phyloP scores from a whole-genome alignment of 2,113 vertebrate species.

The Acrocephalus kingi region DNA sequence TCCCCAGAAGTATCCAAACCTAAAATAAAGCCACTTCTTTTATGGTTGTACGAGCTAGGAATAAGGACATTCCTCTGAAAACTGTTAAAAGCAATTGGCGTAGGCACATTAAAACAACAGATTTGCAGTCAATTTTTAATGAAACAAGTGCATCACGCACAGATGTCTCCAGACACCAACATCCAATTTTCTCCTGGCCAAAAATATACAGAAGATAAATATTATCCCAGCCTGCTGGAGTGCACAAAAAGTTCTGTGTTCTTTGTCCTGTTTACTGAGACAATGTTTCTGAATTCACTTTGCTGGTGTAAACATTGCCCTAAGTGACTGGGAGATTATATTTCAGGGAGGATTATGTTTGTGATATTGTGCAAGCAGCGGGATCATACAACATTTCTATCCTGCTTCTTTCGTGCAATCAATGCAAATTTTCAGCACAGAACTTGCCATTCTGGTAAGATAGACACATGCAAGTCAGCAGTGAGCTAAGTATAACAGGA shows the following conservation, averaged over 20 bases:
- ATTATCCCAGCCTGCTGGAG: constrained; percentile 5
- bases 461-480: not conserved
- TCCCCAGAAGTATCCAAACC: constrained; percentile 1
- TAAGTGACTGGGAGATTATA: not conserved
- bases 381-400: not conserved
- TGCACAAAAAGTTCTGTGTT: constrained; percentile 31
- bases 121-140: not conserved
- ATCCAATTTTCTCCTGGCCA: constrained; percentile 39
- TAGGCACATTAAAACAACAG: constrained; percentile 13
- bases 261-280: constrained; percentile 34
- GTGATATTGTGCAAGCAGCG: not conserved
- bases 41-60: not conserved
- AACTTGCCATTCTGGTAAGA: not conserved
- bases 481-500: not conserved
- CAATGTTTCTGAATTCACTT: constrained; percentile 32
- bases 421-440: not conserved
- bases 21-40: constrained; percentile 17
- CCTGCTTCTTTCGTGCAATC: not conserved
- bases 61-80: not conserved
- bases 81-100: constrained; percentile 18
- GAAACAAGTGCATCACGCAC: constrained; percentile 24
- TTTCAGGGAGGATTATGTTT: not conserved
- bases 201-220: constrained; percentile 54
- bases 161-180: constrained; percentile 42
- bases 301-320: constrained; percentile 35